Evolutionary conservation across 2,113 vertebrate species (phyloP).

Genomic region (Erinaceus europaeus): DNA sequence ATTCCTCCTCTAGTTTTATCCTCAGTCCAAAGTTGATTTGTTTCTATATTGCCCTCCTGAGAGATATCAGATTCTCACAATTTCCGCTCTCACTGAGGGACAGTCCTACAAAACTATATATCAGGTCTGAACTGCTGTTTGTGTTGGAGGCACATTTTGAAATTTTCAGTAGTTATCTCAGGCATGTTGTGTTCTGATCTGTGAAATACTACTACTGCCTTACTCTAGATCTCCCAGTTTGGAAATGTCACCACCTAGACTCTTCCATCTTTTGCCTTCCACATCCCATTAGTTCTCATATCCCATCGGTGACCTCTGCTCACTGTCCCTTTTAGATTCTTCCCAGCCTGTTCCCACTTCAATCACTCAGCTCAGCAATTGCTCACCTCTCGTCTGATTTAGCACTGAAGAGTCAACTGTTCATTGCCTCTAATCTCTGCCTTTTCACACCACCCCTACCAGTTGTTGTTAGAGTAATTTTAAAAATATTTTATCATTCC

Average conservation of each 20-base stretch:
- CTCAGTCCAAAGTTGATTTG: neutral
- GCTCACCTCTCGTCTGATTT: neutral
- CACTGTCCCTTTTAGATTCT: neutral
- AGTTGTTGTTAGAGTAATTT: neutral
- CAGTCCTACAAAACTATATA: neutral
- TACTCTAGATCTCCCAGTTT: neutral
- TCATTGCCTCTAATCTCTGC: neutral
- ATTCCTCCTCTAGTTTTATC: neutral
- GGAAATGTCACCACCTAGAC: neutral
- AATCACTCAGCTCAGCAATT: neutral
- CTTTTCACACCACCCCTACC: neutral
- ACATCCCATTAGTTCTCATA: neutral
- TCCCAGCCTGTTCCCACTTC: neutral
- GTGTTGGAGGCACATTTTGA: neutral
- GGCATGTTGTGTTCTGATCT: neutral
- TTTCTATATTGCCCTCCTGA: neutral
- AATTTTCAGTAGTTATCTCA: neutral
- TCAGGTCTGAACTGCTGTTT: neutral
- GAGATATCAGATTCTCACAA: neutral
- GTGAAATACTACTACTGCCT: neutral
- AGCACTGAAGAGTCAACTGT: neutral
- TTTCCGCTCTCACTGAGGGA: neutral
- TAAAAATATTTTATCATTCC: constrained; percentile 34
- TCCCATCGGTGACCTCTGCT: too few species aligned
- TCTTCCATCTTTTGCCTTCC: neutral